Base-by-base conservation (phyloP, 2,113 vertebrate species). In the Etia nguti region DNA sequence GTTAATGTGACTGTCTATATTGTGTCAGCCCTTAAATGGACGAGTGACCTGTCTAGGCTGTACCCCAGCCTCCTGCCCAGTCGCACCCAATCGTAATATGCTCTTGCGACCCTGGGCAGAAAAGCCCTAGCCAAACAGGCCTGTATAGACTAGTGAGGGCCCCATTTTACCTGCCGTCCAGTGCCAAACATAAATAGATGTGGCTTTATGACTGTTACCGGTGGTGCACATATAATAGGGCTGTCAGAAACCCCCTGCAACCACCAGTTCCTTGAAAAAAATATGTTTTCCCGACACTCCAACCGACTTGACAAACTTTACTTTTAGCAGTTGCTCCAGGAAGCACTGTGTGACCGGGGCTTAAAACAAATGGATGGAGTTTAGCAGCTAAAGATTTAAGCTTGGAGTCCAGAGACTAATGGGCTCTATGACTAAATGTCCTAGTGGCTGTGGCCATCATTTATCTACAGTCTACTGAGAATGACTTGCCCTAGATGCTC, bases 221-320 rank as follows among this genome's bases (percentile, higher is more conserved):
- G 0, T n/a, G 31, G 0, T 38, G 2, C 34, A 38, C 9, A n/a
- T 38, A 38, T 46, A 26, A 73, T 26, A 6, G 68, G 68, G 68
- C 38, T 73, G 38, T 46, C 68, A 46, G 68, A 73, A 4, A 46
- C 68, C 22, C 0, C 68, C 43, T 0, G 0, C n/a, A 70, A 70
- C n/a, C 38, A 70, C 38, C 36, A 70, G 65, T 43, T n/a, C 7
- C 15, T 70, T 70, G n/a, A 15, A 41, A 24, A 43, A 43, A 73
- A 70, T 2, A 36, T n/a, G 31, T 73, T 73, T 73, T 20, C 34
- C 1, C 1, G 18, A 65, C 0, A 38, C 38, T n/a, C 31, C n/a
- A 1, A 65, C 60, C 6, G 38, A 65, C 18, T 38, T 65, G 31
- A 65, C 10, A 38, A 65, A n/a, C 12, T 2, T 38, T 6, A n/a